Evolutionary conservation across 1,140 invertebrate genomes (phyloP).

Genomic region (Ceratoteleas bidentatus): DNA sequence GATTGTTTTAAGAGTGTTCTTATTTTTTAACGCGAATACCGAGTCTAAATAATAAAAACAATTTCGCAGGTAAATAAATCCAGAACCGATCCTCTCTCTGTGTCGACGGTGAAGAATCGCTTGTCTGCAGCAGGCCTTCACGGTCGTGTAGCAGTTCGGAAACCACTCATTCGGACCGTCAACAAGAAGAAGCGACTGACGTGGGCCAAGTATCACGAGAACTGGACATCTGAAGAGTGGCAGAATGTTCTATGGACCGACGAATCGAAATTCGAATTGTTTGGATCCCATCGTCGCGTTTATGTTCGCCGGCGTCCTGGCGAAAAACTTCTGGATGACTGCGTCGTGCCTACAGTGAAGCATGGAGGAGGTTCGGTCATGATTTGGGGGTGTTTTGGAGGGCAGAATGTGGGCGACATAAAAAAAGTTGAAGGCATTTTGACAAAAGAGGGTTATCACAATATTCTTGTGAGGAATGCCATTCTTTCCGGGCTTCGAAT

Average conservation of each 20-base stretch:
- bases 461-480: constrained; percentile 56
- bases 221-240: constrained; percentile 35
- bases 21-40: background rate
- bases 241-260: constrained; percentile 40
- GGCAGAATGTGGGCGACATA: constrained; percentile 67
- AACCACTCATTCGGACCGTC: constrained; percentile 18
- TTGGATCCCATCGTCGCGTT: constrained; percentile 30
- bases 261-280: constrained; percentile 49
- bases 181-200: constrained; percentile 29
- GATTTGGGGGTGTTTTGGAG: constrained; percentile 72
- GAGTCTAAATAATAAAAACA: background rate
- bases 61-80: constrained; percentile 15
- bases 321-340: constrained; percentile 50
- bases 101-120: constrained; percentile 11
- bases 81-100: background rate
- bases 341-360: constrained; percentile 66
- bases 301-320: constrained; percentile 36
- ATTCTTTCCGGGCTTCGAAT: constrained; percentile 46
- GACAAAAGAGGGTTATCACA: constrained; percentile 56
- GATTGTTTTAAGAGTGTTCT: background rate
- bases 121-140: background rate
- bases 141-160: constrained; percentile 12
- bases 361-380: constrained; percentile 68
- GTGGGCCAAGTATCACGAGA: constrained; percentile 27
- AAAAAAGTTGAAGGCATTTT: constrained; percentile 69